Base-by-base conservation (phyloP, 2,797 vertebrate genomes). In the Meriones psammophilus region DNA sequence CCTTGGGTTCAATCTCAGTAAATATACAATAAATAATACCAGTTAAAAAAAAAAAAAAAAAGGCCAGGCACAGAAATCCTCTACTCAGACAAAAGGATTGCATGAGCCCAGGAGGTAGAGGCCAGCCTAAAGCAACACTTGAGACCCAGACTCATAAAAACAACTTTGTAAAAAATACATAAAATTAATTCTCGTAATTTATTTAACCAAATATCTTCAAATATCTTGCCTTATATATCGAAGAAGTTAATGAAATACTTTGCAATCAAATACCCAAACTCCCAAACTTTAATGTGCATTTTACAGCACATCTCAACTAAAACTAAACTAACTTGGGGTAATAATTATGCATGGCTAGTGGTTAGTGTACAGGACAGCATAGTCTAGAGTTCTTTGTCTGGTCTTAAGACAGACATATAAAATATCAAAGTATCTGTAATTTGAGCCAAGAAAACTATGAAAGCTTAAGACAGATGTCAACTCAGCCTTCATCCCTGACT, bases 221-320 rank as follows among this genome's bases (percentile, higher is more conserved):
- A 94, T 50, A 58, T 46, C 92, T 56, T 54, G 88, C 58, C 78
- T 93, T 89, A 92, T 42, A 42, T 42, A 42, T 42, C 42, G 46
- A 90, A 81, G 24, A 92, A 96, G 71, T 24, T 87, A 7, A 80
- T 69, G 9, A 93, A 93, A 50, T 36, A 87, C 33, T 85, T 85
- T 68, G 91, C 28, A 80, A 88, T 33, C 17, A 91, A 20, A 88
- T 77, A 68, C 71, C 81, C 66, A 96, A 95, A 97, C 78, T 77
- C 71, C 81, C 66, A 96, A 95, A 97, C 78, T 77, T 83, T 64
- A 91, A 77, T 79, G 78, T 88, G 64, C 73, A 92, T 71, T 95
- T 96, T 93, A 92, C 0, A 96, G 92, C 86, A 96, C 76, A 92
- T 79, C 66, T 96, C 86, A 78, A 50, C 79, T 85, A 81, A 1